phyloP scores from a whole-genome alignment of 2,113 vertebrate genomes.

The Neolamprologus brichardi region DNA sequence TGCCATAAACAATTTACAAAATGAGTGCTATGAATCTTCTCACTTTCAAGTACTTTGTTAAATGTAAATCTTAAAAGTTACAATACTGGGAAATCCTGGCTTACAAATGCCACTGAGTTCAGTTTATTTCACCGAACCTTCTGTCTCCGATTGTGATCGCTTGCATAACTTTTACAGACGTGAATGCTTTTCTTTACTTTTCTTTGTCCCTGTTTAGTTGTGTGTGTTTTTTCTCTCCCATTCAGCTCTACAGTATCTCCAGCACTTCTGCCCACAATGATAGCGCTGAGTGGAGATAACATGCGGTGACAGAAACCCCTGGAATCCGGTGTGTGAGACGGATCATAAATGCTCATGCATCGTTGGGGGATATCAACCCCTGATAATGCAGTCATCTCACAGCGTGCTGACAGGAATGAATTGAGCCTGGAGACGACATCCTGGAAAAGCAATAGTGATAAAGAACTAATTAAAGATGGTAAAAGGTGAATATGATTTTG shows the following conservation, averaged over 20 bases:
- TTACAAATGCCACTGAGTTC: neutral
- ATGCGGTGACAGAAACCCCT: conserved; percentile 20
- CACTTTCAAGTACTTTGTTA: neutral
- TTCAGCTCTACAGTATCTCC: neutral
- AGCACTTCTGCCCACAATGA: neutral
- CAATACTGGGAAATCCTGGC: neutral
- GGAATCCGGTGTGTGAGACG: conserved; percentile 10
- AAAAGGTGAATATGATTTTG: conserved; percentile 82
- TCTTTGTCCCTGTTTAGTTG: neutral
- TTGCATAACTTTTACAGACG: neutral
- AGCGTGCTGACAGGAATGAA: conserved; percentile 33
- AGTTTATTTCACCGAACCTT: neutral
- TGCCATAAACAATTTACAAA: conserved; percentile 7
- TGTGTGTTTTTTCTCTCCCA: neutral
- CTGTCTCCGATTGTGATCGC: neutral
- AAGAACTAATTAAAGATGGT: conserved; percentile 86
- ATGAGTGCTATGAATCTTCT: neutral
- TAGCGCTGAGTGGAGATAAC: conserved; percentile 19
- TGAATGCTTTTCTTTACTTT: neutral
- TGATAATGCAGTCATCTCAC: conserved; percentile 49
- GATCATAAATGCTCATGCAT: conserved; percentile 26
- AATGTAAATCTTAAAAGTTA: neutral
- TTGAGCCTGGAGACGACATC: conserved; percentile 50
- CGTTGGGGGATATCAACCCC: conserved; percentile 23
- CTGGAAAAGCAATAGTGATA: conserved; percentile 77